Evolutionary conservation across 2,888 invertebrate genomes (phyloP).

Genomic region (Plagodis pulveraria): DNA sequence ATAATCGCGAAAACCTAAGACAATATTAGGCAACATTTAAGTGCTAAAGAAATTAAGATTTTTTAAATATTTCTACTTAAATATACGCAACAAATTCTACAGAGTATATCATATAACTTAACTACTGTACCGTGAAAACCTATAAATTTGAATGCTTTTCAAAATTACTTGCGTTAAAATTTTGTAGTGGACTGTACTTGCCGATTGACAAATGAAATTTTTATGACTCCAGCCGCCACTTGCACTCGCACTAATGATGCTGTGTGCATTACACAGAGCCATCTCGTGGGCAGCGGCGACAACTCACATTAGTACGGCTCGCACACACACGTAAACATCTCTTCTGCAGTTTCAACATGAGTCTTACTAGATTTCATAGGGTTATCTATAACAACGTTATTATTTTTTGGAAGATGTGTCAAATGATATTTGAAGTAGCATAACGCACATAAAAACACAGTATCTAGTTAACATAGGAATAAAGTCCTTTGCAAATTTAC

Average conservation of each 20-base stretch:
- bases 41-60: too few relatives aligned
- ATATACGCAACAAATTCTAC: too few relatives aligned
- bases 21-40: too few relatives aligned
- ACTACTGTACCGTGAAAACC: too few relatives aligned
- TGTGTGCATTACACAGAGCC: slow-evolving; percentile 50
- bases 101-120: too few relatives aligned
- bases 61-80: too few relatives aligned
- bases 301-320: slow-evolving; percentile 34
- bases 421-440: too few relatives aligned
- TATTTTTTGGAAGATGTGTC: too few relatives aligned
- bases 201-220: slow-evolving; percentile 73
- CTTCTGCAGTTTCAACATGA: slow-evolving; percentile 15
- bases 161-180: background rate
- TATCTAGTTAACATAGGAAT: background rate
- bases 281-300: slow-evolving; percentile 40
- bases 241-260: slow-evolving; percentile 62
- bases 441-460: background rate
- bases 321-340: slow-evolving; percentile 35
- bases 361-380: slow-evolving; percentile 22
- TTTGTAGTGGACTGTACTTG: slow-evolving; percentile 43
- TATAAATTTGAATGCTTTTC: too few relatives aligned
- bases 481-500: slow-evolving; percentile 5
- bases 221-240: slow-evolving; percentile 63
- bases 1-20: too few relatives aligned
- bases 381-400: slow-evolving; percentile 7